Base-by-base conservation (phyloP, 1,140 invertebrate genomes). In the Drosophila repleta region DNA sequence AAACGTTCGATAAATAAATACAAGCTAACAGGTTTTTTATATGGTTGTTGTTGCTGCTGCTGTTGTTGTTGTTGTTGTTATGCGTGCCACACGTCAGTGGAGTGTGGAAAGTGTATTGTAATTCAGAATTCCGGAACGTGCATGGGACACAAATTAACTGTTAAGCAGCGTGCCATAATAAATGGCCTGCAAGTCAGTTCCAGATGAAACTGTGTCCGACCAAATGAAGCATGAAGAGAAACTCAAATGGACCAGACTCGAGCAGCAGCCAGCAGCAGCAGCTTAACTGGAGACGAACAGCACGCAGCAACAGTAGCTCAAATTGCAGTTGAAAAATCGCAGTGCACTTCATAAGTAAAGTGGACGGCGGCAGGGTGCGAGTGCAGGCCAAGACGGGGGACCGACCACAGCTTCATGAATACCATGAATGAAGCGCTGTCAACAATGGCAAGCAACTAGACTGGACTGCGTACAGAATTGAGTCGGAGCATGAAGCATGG, bases 301-400 rank as follows among this genome's bases (percentile, higher is more conserved):
- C 32, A 52, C 18, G 21, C 2, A 24, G 45, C 74, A 79, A 20
- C 58, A 60, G 39, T 60, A 70, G 63, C 72, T 88, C 75, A 67
- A 88, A 83, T 83, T 87, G 83, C 83, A 87, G 83, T 74, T 83
- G 72, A 87, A 63, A 79, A 87, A 87, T 88, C 83, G 79, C 58
- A 67, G 78, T 41, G 72, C 64, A 85, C 74, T 88, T 85, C 82
- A 82, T 85, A 85, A 85, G 87, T 85, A 85, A 78, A 82, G 39
- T 65, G 66, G 71, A 65, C 74, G 55, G 61, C 71, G 61, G 63
- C 63, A 74, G 58, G 20, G 35, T 24, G 65, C 56, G 55, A 15
- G 20, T 29, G n/a, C 29, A 26, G 35, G 45, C 17, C 29, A 32
- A 7, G 5, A 4, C 2, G 53, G 3, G 10, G 3, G 17, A 35